These are phyloP conservation scores for Caenorhabditis sp. DNA, from an alignment of 2,888 invertebrate species.

Conservation along the genomic window DNA sequence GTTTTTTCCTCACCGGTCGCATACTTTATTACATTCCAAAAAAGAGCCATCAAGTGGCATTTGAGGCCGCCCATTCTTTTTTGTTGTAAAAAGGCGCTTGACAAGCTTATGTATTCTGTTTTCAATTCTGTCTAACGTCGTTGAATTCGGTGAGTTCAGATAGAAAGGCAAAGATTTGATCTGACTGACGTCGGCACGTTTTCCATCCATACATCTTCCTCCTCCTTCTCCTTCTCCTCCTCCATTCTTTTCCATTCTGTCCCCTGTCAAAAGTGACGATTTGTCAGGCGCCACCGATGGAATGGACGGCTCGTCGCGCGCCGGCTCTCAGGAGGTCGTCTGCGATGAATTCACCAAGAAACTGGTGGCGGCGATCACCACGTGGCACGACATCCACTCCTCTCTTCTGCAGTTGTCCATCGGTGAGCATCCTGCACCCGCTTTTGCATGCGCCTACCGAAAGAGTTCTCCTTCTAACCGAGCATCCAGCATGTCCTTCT, in stretches of 20 bases:
- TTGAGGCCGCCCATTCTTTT: too few relatives aligned
- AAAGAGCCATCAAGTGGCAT: too few relatives aligned
- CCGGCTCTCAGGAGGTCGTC: conserved; percentile 45
- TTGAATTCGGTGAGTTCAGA: too few relatives aligned
- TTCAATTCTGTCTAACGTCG: not conserved
- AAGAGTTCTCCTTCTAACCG: conserved; percentile 4
- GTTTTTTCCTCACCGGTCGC: not conserved
- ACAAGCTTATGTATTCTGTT: too few relatives aligned
- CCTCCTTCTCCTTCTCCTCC: conserved; percentile 1
- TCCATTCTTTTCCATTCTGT: conserved; percentile 10
- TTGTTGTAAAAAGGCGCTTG: too few relatives aligned
- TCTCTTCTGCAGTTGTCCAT: conserved; percentile 73
- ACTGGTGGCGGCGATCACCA: conserved; percentile 77
- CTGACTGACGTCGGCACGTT: not conserved
- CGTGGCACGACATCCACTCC: conserved; percentile 78
- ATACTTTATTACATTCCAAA: too few relatives aligned
- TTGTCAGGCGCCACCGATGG: conserved; percentile 52
- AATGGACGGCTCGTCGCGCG: conserved; percentile 53
- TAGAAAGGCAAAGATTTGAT: conserved; percentile 10
- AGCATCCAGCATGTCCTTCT: too few relatives aligned
- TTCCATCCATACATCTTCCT: not conserved
- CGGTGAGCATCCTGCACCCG: conserved; percentile 43
- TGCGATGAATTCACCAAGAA: conserved; percentile 67
- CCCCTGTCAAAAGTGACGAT: conserved; percentile 18
- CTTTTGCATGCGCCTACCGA: too few relatives aligned